Percentiles rank a stretch among this genome's conserved stretches.
Evolutionary conservation across 2,888 invertebrate genomes (phyloP).

Genomic region (Saturnia japonica): DNA sequence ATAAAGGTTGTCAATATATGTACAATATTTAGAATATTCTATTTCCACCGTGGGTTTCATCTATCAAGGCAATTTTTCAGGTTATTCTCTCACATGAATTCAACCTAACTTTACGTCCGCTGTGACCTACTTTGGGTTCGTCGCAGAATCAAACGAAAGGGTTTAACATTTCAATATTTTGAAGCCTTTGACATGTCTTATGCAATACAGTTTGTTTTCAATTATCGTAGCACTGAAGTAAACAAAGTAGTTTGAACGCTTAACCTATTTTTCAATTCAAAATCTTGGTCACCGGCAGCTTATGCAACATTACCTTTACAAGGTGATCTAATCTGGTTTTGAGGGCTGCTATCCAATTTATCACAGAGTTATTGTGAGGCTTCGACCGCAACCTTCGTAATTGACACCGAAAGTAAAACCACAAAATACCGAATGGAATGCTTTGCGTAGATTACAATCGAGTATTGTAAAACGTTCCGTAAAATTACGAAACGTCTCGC

Average conservation of each 20-base stretch:
- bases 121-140: conserved; percentile 70
- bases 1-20: not conserved
- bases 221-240: conserved; percentile 37
- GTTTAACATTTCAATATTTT: conserved; percentile 77
- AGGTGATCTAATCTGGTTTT: conserved; percentile 70
- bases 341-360: conserved; percentile 76
- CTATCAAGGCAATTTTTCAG: conserved; percentile 20
- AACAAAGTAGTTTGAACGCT: conserved; percentile 38
- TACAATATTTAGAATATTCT: not conserved
- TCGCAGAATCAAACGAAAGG: conserved; percentile 63
- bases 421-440: conserved; percentile 64
- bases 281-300: conserved; percentile 48
- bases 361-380: conserved; percentile 62
- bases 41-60: conserved; percentile 16
- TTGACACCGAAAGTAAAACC: conserved; percentile 73
- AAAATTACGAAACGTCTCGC: conserved; percentile 57
- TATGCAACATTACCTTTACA: conserved; percentile 63
- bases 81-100: conserved; percentile 48
- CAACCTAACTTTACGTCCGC: conserved; percentile 57
- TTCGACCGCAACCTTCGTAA: conserved; percentile 74
- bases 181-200: conserved; percentile 46
- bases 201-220: conserved; percentile 44
- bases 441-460: conserved; percentile 39
- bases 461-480: conserved; percentile 54
- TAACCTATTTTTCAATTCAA: conserved; percentile 56